phyloP scores from a whole-genome alignment of 1,140 invertebrate genomes.

The Macrobrachium rosenbergii region DNA sequence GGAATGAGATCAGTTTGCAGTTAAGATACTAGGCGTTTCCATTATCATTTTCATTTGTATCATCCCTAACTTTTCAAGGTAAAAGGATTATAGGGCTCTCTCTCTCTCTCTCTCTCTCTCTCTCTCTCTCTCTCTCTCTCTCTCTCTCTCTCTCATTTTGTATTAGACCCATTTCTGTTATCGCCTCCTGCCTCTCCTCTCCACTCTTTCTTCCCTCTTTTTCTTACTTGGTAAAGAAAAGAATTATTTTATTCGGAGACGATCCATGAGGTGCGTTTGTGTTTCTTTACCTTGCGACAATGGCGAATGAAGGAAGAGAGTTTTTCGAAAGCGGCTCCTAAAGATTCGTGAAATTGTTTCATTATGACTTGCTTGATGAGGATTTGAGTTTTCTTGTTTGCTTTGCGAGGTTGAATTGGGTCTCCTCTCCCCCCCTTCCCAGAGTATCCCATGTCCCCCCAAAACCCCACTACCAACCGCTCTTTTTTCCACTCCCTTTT shows the following conservation, averaged over 20 bases:
- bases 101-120: no score
- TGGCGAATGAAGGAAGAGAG: conserved; percentile 7
- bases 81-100: no score
- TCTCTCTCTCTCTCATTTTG: no score
- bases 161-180: no score
- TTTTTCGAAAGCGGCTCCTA: neutral
- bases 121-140: no score
- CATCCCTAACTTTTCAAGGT: no score
- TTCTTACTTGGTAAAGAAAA: neutral
- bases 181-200: neutral
- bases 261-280: neutral
- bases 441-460: no score
- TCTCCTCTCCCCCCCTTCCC: neutral
- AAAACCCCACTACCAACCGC: neutral
- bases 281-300: neutral
- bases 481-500: neutral
- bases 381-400: neutral
- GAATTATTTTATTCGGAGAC: neutral
- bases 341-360: conserved; percentile 24
- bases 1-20: no score
- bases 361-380: conserved; percentile 1
- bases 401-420: neutral
- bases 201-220: neutral
- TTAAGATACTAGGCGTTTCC: no score
- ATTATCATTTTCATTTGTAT: no score